Base-by-base conservation (phyloP, 2,113 vertebrate genomes). In the Crotophaga sulcirostris region DNA sequence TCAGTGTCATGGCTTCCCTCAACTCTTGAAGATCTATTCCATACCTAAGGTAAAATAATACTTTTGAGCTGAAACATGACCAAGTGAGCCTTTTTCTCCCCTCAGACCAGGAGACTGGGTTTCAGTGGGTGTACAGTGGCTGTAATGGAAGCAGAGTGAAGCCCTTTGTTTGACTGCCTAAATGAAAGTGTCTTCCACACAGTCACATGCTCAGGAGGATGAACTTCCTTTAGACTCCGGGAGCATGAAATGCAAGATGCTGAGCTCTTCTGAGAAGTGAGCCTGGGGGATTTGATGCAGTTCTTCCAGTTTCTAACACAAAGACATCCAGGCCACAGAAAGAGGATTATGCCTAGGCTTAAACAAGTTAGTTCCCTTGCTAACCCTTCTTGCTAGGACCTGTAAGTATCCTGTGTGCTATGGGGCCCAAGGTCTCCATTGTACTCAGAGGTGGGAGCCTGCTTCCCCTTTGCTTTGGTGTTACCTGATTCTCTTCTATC, bases 361-460 rank as follows among this genome's bases (percentile, higher is more conserved):
- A 10, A 34, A 31, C 52, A 29, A 10, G n/a, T 33, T 51, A 7
- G 10, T 73, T 72, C 24, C 29, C 38, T 63, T 23, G 16, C 19
- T 52, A 54, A 23, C 31, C 29, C 29, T 58, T 49, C 66, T 82
- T 51, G 10, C 23, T 87, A 17, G 66, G 31, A 51, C 34, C 29
- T 66, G 49, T 58, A 52, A 72, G 16, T 6, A 52, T 56, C 18
- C 5, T 0, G 6, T 38, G 18, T 40, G 20, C 63, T 62, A 7
- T 0, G 0, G 12, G 49, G 7, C 68, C n/a, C 6, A 18, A 74
- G 63, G 56, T 67, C 33, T 66, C 28, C 0, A 0, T 23, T 64
- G 19, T 31, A 49, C 49, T 83, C 1, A 0, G n/a, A 75, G 12
- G 28, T 26, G 18, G 33, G 21, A 63, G 8, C 36, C 54, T 20